Percentiles rank a stretch among this genome's conserved stretches.
phyloP scores from a whole-genome alignment of 2,888 invertebrate species.

The Leptinotarsa tumamoca region DNA sequence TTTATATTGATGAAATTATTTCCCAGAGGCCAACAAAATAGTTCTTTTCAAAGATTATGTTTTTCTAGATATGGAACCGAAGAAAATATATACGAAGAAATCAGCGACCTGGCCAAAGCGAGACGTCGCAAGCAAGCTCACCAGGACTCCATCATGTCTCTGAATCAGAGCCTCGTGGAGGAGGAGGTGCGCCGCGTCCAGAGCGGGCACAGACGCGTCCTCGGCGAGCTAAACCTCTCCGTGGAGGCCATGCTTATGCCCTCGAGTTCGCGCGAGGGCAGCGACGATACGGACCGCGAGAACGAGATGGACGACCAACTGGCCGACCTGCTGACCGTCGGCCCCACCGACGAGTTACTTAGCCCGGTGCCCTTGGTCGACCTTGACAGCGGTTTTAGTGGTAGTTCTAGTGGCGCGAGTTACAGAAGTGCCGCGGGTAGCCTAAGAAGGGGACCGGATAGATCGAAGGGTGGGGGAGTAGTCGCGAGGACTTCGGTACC shows the following conservation, averaged over 20 bases:
- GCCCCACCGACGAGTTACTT: conserved; percentile 79
- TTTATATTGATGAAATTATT: too few relatives aligned
- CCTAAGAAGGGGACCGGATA: conserved; percentile 67
- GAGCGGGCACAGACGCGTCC: conserved; percentile 82
- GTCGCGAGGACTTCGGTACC: conserved; percentile 51
- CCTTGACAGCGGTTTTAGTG: conserved; percentile 86
- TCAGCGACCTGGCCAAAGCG: conserved; percentile 72
- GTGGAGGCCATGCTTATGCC: conserved; percentile 93
- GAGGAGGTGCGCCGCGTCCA: conserved; percentile 88
- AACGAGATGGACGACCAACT: conserved; percentile 74
- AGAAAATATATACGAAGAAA: conserved; percentile 87
- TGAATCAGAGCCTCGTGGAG: conserved; percentile 80
- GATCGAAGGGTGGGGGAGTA: conserved; percentile 62
- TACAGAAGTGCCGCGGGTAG: conserved; percentile 75
- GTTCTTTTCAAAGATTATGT: too few relatives aligned
- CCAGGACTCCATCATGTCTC: conserved; percentile 72
- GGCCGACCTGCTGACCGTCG: conserved; percentile 76
- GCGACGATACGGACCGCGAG: conserved; percentile 74
- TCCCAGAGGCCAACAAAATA: too few relatives aligned
- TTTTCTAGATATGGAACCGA: conserved; percentile 79
- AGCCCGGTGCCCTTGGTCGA: conserved; percentile 75
- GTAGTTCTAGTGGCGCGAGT: conserved; percentile 85
- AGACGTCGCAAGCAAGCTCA: conserved; percentile 48
- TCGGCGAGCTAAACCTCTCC: conserved; percentile 88
- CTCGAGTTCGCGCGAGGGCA: conserved; percentile 71